These are phyloP conservation scores for Protophormia terraenovae DNA, from an alignment of 2,888 invertebrate species.

Conservation along the genomic window DNA sequence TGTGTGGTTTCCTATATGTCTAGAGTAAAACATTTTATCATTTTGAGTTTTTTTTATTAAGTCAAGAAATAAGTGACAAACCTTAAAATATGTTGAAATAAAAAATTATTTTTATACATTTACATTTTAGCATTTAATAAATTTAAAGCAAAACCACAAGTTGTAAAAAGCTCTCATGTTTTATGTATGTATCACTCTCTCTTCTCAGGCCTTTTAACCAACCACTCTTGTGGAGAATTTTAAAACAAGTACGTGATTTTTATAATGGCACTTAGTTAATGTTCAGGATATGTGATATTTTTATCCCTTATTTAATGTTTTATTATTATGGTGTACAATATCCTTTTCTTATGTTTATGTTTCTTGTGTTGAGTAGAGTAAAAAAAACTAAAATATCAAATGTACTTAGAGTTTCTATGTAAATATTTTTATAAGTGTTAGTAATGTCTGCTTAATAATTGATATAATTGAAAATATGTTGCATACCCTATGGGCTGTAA, in stretches of 20 bases:
- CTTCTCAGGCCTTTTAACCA: too few relatives aligned
- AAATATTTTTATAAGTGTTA: not conserved
- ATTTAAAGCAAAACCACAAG: not conserved
- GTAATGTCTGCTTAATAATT: not conserved
- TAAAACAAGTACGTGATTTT: conserved; percentile 23
- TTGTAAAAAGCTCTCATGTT: too few relatives aligned
- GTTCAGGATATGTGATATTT: conserved; percentile 5
- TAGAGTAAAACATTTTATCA: not conserved
- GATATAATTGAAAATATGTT: not conserved
- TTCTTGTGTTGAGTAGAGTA: too few relatives aligned
- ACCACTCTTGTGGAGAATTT: conserved; percentile 8
- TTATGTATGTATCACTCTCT: too few relatives aligned
- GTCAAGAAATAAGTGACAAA: not conserved
- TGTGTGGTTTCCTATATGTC: not conserved
- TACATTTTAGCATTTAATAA: conserved; percentile 5
- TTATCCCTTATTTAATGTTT: not conserved
- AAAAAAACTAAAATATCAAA: not conserved
- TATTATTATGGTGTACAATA: not conserved
- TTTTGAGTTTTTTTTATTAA: not conserved
- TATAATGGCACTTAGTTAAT: not conserved
- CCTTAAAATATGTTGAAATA: not conserved
- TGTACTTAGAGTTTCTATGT: not conserved
- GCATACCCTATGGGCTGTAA: not conserved
- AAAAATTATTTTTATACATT: conserved; percentile 13
- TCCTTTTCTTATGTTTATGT: not conserved